Evolutionary conservation across 2,888 invertebrate genomes (phyloP), one percentile per base, ranked within the genome.

Genomic region (Apotomis betuletana): DNA sequence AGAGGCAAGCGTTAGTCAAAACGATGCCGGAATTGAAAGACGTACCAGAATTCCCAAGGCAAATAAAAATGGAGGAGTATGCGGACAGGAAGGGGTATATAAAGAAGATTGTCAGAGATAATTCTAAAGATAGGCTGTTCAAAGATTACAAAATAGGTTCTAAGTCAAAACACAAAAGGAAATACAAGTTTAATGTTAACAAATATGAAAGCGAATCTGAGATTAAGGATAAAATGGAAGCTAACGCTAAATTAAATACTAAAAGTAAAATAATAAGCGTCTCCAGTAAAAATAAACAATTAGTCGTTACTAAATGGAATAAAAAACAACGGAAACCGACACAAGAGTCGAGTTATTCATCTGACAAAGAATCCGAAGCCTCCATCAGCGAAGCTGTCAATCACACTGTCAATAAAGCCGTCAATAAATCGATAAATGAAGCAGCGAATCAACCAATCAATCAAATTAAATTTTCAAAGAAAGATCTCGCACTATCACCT

Each of bases 11-110:
- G 10, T 76, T 94, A 12, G 87, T 81, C 1, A 93, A 92, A 82
- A 92, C 93, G 0, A 93, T 94, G 93, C 93, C 93, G 0, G 87
- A 90, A 10, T 70, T 90, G 1, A 88, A 88, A 76, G 77, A 83
- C 0, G 69, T 91, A 10, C 93, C 94, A 0, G 92, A 94, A 61
- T 94, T 94, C 58, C 92, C 93, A 0, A 84, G 92, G 57, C 94
- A 94, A 71, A 93, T 92, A 8, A 76, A 84, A 57, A 77, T 84
- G 1, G 87, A 89, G 13, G 90, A 89, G 1, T 86, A 79, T 5
- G 49, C 80, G 0, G 87, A 87, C 0, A 80, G 76, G 54, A 89
- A 84, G 78, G 92, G 92, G 44, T 89, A 79, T 69, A 87, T 92
- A 38, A 78, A 73, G 1, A 93, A 92, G 84, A 67, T 90, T 27